Base-by-base conservation (phyloP, 1,140 invertebrate genomes). In the Zeugodacus cucurbitae region DNA sequence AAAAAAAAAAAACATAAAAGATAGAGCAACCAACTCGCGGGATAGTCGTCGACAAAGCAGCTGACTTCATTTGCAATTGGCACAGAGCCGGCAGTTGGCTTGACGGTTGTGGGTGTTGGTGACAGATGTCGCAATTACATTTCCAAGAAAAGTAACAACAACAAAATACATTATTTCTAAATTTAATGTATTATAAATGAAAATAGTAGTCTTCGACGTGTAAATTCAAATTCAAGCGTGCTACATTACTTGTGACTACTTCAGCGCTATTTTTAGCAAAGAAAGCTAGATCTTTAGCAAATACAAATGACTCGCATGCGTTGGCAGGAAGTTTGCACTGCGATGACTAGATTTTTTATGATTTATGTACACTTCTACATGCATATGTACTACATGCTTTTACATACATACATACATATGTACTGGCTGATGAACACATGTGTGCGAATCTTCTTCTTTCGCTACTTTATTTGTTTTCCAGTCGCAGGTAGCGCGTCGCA, bases 191-290 rank as follows among this genome's bases (percentile, higher is more conserved):
- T n/a, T n/a, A n/a, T n/a, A n/a, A 54, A 54, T 54, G 48, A 54
- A 54, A 54, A 54, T 7, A 54, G 48, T 14, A 54, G n/a, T 59
- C 58, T 59, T 59, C 22, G 20, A 22, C 58, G 20, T 59, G 20
- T 17, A 6, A n/a, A 17, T 62, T 62, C 1, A 26, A 62, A 62
- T 62, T 22, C 57, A 58, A 58, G 22, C 57, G 17, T 22, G 57
- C 17, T 58, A 58, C 29, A 29, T 8, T 67, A 22, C 34, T 74
- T 41, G 14, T 44, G 32, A 41, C 20, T 41, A 74, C 32, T 74
- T 22, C 34, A 74, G 26, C 34, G 70, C 70, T 78, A 78, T 78
- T 78, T 78, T 78, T 78, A 78, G 70, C 7, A n/a, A 44, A 78
- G 37, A 78, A 78, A 34, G n/a, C n/a, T n/a, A 41, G 22, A 78